Conservation (phyloP, 2,888 invertebrate genomes). For the Melanophora roralis region DNA sequence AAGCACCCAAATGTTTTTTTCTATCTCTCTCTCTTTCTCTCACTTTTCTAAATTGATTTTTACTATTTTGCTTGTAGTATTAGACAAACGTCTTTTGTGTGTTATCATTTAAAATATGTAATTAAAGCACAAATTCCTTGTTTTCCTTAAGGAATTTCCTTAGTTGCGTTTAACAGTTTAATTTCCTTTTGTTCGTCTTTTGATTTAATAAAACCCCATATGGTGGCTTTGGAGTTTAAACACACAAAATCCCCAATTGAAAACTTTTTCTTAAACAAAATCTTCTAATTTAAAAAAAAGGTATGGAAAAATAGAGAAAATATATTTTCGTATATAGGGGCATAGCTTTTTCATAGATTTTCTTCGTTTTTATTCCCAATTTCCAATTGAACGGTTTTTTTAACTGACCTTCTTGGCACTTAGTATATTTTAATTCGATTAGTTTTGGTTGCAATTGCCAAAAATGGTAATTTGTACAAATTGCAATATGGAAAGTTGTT, state of each 20-base stretch:
- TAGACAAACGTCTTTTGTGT: neutral
- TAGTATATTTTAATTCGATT: slow-evolving; percentile 64
- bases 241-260: slow-evolving; percentile 30
- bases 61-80: neutral
- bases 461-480: slow-evolving; percentile 75
- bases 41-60: neutral
- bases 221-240: slow-evolving; percentile 6
- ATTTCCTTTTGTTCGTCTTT: neutral
- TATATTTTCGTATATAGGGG: neutral
- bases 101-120: slow-evolving; percentile 34
- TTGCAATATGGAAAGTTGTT: slow-evolving; percentile 68
- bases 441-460: slow-evolving; percentile 67
- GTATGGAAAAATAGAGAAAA: neutral
- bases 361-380: slow-evolving; percentile 54
- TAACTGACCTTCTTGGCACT: slow-evolving; percentile 63
- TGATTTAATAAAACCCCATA: slow-evolving; percentile 20
- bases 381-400: slow-evolving; percentile 61
- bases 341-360: neutral
- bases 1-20: neutral
- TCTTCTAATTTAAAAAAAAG: neutral
- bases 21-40: neutral
- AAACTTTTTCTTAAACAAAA: slow-evolving; percentile 21
- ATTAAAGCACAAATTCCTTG: slow-evolving; percentile 60
- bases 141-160: slow-evolving; percentile 54
- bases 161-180: slow-evolving; percentile 27